Percentiles rank a stretch among this genome's conserved stretches.
Conservation (phyloP, 2,113 vertebrate genomes). For the Phyllostomus discolor region DNA sequence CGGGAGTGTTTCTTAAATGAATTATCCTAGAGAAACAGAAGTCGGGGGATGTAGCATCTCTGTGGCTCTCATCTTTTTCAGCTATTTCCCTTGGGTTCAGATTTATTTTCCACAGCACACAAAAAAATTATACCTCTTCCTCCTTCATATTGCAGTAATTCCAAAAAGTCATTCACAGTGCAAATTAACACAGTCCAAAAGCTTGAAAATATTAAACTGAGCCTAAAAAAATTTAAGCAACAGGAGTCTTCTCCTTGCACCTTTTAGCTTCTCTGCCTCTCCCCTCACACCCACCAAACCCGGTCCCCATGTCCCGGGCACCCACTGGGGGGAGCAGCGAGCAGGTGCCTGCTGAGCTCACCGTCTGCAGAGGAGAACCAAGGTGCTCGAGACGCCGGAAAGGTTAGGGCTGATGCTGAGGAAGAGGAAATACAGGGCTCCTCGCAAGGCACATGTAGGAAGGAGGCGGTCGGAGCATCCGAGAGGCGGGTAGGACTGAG, state of each 20-base stretch:
- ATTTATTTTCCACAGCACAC: neutral
- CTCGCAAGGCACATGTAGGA: neutral
- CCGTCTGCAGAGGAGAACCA: neutral
- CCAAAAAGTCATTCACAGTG: neutral
- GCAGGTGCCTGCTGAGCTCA: neutral
- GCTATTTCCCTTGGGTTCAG: neutral
- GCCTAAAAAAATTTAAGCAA: neutral
- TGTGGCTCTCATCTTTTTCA: neutral
- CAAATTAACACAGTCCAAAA: neutral
- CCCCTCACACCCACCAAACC: no score
- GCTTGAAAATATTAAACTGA: neutral
- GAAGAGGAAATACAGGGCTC: neutral
- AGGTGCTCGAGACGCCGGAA: neutral
- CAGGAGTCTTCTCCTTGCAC: neutral
- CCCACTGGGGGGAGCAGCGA: fast-evolving
- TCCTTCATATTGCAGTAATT: neutral
- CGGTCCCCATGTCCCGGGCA: fast-evolving
- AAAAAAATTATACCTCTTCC: neutral
- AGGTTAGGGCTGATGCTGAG: fast-evolving
- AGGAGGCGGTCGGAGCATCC: neutral
- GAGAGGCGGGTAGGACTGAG: neutral
- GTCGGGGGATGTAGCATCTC: no score
- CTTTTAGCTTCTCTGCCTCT: no score
- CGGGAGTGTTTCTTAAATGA: neutral
- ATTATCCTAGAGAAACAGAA: neutral